A percentile compares a stretch with the other conserved stretches of the same genome.
Conservation (phyloP, 2,797 vertebrate species). For the Rhinoraja longicauda region DNA sequence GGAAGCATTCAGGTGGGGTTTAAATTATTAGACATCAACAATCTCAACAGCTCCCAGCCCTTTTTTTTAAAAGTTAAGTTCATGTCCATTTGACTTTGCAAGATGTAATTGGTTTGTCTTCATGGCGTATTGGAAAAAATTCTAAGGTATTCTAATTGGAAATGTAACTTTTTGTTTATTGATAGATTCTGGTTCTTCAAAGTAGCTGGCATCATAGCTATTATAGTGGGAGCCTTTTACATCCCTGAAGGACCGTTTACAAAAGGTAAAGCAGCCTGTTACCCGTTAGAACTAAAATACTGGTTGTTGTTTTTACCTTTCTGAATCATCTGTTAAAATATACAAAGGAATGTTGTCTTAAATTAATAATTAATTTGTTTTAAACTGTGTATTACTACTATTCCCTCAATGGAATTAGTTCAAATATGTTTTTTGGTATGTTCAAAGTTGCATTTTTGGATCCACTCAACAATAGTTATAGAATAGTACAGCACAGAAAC, state of each 20-base stretch:
- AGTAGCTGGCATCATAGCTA: constrained; percentile 69
- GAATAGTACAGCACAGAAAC: too few relatives aligned
- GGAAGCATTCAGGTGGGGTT: not conserved
- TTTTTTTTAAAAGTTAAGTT: not conserved
- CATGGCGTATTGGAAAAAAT: not conserved
- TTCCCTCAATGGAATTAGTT: too few relatives aligned
- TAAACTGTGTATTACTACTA: not conserved
- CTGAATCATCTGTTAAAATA: not conserved
- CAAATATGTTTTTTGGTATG: too few relatives aligned
- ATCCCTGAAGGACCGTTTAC: constrained; percentile 82
- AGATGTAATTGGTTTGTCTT: not conserved
- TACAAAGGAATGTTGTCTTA: not conserved
- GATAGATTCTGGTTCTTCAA: constrained; percentile 93
- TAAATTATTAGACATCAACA: not conserved
- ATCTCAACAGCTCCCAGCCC: too few relatives aligned
- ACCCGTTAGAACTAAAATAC: not conserved
- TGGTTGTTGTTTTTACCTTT: not conserved
- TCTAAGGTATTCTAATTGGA: not conserved
- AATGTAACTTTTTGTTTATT: constrained; percentile 36
- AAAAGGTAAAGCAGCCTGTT: constrained; percentile 61
- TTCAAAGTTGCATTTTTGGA: not conserved
- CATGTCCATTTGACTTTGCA: not conserved
- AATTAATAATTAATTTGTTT: not conserved
- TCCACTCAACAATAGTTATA: not conserved
- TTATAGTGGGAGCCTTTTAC: constrained; percentile 84